Evolutionary conservation across 2,797 vertebrate species (phyloP).

Genomic region (Alectoris magna): DNA sequence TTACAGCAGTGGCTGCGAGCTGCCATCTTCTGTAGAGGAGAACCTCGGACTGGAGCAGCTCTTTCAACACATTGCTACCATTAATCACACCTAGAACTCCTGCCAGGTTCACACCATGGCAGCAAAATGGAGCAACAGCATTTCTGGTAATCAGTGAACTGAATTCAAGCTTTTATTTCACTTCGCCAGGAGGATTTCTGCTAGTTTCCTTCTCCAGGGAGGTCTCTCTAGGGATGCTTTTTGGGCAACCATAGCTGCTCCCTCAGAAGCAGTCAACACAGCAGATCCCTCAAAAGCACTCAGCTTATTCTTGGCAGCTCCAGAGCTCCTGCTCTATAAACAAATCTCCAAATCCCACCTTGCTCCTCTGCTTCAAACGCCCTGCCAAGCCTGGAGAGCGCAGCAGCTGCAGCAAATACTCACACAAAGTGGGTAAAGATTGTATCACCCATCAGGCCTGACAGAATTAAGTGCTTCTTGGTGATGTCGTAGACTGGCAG

Average conservation of each 20-base stretch:
- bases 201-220: neutral
- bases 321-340: neutral
- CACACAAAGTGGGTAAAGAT: conserved; percentile 93
- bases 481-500: conserved; percentile 97
- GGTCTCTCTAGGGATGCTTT: neutral
- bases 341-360: neutral
- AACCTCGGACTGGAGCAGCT: neutral
- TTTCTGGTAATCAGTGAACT: neutral
- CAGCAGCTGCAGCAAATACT: conserved; percentile 58
- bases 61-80: neutral
- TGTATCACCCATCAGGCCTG: conserved; percentile 92
- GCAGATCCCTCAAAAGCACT: neutral
- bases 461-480: conserved; percentile 94
- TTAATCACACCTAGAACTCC: accelerated
- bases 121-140: neutral
- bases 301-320: neutral
- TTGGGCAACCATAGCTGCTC: neutral
- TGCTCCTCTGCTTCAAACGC: neutral
- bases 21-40: neutral
- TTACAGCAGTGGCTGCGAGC: neutral
- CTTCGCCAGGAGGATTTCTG: neutral
- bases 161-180: neutral
- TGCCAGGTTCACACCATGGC: neutral
- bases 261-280: neutral
- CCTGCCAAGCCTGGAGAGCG: neutral